phyloP scores from a whole-genome alignment of 2,888 invertebrate species.

The Mactromeris polynyma region DNA sequence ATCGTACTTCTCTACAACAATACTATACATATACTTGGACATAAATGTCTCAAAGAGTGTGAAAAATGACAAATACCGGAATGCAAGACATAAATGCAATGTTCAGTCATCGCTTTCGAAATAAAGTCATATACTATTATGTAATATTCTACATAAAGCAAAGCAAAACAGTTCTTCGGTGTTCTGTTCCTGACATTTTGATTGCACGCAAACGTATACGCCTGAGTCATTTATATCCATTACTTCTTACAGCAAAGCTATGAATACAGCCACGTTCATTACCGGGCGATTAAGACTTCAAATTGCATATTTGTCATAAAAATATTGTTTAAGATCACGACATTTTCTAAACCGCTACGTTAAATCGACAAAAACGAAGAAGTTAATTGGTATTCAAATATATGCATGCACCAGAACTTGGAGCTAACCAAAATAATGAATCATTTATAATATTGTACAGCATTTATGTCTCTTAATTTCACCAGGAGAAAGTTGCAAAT shows the following conservation, averaged over 20 bases:
- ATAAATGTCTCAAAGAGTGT: no score
- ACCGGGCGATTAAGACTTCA: constrained; percentile 10
- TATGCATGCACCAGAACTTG: not conserved
- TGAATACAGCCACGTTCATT: constrained; percentile 18
- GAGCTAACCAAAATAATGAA: constrained; percentile 13
- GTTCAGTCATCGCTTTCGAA: no score
- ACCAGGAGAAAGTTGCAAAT: constrained; percentile 23
- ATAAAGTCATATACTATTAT: not conserved
- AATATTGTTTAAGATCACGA: constrained; percentile 15
- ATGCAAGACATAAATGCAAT: no score
- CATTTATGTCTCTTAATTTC: constrained; percentile 37
- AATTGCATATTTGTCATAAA: constrained; percentile 25
- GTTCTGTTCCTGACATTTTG: not conserved
- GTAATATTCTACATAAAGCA: not conserved
- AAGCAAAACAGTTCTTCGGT: not conserved
- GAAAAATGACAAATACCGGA: no score
- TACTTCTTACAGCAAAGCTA: not conserved
- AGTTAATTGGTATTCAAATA: constrained; percentile 23
- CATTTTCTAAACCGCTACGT: constrained; percentile 18
- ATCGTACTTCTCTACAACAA: not conserved
- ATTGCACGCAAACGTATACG: constrained; percentile 1
- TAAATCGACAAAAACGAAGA: constrained; percentile 17
- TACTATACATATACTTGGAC: not conserved
- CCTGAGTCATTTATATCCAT: not conserved
- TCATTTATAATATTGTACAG: constrained; percentile 35